These are phyloP conservation scores for Drosophila subsilvestris DNA, from an alignment of 2,888 invertebrate genomes.

Conservation along the genomic window DNA sequence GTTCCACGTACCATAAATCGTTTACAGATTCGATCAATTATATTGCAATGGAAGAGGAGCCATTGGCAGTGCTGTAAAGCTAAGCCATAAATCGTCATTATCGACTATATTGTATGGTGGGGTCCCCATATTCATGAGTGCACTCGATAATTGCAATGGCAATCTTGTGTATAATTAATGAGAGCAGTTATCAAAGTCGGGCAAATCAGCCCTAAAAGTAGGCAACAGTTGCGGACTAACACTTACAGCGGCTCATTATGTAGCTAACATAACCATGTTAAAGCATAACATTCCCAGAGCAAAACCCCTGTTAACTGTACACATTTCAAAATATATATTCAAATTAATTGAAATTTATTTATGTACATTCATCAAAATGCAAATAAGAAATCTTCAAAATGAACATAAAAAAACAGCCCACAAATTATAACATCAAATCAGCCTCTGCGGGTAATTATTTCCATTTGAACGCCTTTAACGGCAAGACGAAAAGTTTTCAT, in stretches of 20 bases:
- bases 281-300: neutral
- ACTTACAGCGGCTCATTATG: conserved; percentile 14
- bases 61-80: conserved; percentile 10
- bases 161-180: conserved; percentile 12
- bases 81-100: conserved; percentile 5
- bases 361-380: conserved; percentile 6
- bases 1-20: conserved; percentile 14
- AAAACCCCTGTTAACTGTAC: neutral
- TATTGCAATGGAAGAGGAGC: conserved; percentile 4
- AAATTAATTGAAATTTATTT: conserved; percentile 30
- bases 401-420: conserved; percentile 14
- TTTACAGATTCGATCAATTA: conserved; percentile 30
- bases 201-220: conserved; percentile 34
- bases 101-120: neutral
- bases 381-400: conserved; percentile 18
- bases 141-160: conserved; percentile 31
- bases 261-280: conserved; percentile 17
- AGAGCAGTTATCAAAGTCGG: conserved; percentile 13
- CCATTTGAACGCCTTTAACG: conserved; percentile 65
- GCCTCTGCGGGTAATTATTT: conserved; percentile 74
- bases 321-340: neutral
- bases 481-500: conserved; percentile 54
- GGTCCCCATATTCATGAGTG: conserved; percentile 7
- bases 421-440: conserved; percentile 38
- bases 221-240: neutral